Percentiles rank a stretch among this genome's conserved stretches.
These are phyloP conservation scores for Pteronotus mesoamericanus DNA, from an alignment of 2,797 vertebrate genomes.

Conservation along the genomic window DNA sequence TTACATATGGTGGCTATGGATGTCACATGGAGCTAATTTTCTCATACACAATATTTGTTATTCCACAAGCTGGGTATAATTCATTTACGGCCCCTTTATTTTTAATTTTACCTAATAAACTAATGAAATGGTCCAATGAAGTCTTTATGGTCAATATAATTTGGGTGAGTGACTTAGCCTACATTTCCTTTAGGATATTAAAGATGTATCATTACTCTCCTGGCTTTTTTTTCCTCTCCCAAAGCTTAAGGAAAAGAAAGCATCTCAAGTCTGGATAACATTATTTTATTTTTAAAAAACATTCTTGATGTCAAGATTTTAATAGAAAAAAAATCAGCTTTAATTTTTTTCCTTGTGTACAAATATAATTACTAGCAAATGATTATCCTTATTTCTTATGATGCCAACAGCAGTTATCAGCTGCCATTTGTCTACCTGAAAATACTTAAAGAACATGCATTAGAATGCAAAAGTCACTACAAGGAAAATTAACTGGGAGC, in stretches of 20 bases:
- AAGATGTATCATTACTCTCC: slow-evolving; percentile 39
- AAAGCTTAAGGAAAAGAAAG: slow-evolving; percentile 4
- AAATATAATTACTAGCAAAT: slow-evolving; percentile 23
- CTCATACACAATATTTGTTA: slow-evolving; percentile 79
- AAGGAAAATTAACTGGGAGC: neutral
- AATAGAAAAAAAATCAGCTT: neutral
- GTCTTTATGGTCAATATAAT: slow-evolving; percentile 74
- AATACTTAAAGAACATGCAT: neutral
- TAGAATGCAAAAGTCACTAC: neutral
- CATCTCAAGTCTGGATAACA: neutral
- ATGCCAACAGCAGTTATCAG: slow-evolving; percentile 7
- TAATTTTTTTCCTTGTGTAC: slow-evolving; percentile 9
- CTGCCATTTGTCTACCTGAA: neutral
- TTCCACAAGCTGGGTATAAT: slow-evolving; percentile 79
- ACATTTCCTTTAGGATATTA: slow-evolving; percentile 69
- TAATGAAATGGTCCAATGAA: slow-evolving; percentile 78
- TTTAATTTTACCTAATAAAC: slow-evolving; percentile 80
- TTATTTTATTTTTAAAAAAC: slow-evolving; percentile 15
- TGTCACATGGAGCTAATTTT: slow-evolving; percentile 84
- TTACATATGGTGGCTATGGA: slow-evolving; percentile 80
- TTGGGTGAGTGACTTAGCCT: slow-evolving; percentile 60
- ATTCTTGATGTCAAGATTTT: slow-evolving; percentile 9
- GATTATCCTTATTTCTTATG: slow-evolving; percentile 40
- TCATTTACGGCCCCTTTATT: slow-evolving; percentile 75
- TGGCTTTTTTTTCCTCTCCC: neutral